phyloP scores from a whole-genome alignment of 2,888 invertebrate species.

The Macrostomum cliftonense region DNA sequence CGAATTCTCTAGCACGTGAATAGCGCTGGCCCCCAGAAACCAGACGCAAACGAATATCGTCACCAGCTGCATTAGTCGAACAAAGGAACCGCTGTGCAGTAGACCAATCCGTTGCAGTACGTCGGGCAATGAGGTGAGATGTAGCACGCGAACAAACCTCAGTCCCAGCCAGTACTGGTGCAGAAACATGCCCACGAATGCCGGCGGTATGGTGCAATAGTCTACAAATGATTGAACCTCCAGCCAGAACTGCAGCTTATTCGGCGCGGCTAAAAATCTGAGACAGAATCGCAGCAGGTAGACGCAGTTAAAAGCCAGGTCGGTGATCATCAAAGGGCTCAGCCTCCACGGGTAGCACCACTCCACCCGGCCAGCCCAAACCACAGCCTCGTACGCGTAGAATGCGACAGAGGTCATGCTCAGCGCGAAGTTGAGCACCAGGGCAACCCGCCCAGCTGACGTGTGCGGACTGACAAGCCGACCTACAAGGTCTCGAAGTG shows the following conservation, averaged over 20 bases:
- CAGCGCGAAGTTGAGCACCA: no score
- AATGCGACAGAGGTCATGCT: no score
- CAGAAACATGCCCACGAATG: slow-evolving; percentile 1
- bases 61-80: neutral
- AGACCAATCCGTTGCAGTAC: neutral
- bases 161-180: slow-evolving; percentile 5
- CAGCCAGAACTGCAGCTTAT: slow-evolving; percentile 4
- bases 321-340: slow-evolving; percentile 4
- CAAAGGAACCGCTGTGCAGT: neutral
- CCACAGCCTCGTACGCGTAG: no score
- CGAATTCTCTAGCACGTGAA: slow-evolving; percentile 1
- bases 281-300: slow-evolving; percentile 7
- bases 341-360: no score
- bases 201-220: slow-evolving; percentile 7
- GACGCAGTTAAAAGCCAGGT: slow-evolving; percentile 6
- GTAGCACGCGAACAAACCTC: neutral
- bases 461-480: no score
- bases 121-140: neutral
- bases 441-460: no score
- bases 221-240: slow-evolving; percentile 1
- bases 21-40: slow-evolving; percentile 1
- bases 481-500: neutral
- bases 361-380: no score
- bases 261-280: slow-evolving; percentile 2
- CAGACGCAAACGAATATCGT: slow-evolving; percentile 1